Conservation (phyloP, 2,113 vertebrate species). For the Pollimyrus isidori region DNA sequence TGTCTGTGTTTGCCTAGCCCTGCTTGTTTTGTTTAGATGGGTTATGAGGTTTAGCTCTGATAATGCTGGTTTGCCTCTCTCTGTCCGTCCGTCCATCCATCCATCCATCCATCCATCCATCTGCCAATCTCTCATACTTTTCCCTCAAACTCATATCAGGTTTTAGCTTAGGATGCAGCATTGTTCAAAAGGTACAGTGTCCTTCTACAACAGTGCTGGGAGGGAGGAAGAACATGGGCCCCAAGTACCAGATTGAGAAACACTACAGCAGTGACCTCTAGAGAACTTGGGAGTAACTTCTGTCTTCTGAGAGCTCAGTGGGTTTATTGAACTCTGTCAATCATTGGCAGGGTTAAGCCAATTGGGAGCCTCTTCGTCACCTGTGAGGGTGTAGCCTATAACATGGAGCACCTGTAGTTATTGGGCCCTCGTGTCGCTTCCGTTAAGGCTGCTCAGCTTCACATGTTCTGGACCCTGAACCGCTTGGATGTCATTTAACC, state of each 20-base stretch:
- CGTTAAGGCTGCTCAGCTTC: background rate
- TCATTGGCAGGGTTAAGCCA: background rate
- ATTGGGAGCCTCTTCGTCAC: background rate
- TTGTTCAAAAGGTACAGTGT: background rate
- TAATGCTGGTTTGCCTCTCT: background rate
- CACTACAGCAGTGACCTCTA: background rate
- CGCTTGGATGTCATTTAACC: background rate
- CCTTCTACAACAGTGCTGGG: background rate
- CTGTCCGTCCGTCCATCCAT: background rate
- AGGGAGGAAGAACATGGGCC: background rate
- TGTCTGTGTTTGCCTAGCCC: background rate
- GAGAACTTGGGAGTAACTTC: background rate
- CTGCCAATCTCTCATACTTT: background rate
- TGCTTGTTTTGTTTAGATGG: background rate
- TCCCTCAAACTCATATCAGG: background rate
- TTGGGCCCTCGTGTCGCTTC: background rate
- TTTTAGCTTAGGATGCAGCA: background rate
- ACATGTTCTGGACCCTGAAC: background rate
- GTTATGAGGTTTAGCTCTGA: background rate
- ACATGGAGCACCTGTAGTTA: background rate
- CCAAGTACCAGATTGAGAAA: background rate
- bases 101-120: too few relatives aligned
- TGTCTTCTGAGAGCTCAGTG: background rate
- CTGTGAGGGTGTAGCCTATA: background rate
- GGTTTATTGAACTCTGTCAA: background rate